These are phyloP conservation scores for Anoplopoma fimbria DNA, from an alignment of 2,113 vertebrate genomes.

Conservation along the genomic window DNA sequence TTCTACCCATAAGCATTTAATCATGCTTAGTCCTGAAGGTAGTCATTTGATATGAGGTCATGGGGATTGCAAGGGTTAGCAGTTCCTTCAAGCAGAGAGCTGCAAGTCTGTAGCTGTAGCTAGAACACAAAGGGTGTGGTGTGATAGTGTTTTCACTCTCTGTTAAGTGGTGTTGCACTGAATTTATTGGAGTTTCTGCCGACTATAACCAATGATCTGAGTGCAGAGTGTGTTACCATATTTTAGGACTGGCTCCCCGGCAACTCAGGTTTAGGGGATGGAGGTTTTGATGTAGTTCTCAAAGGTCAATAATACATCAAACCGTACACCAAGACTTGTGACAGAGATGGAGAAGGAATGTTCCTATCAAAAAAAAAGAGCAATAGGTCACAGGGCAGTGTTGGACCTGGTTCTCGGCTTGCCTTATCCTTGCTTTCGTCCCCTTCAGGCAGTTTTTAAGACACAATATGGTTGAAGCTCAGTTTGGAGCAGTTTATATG, in stretches of 20 bases:
- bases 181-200: constrained; percentile 13
- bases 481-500: not conserved
- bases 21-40: constrained; percentile 8
- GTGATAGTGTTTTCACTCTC: not conserved
- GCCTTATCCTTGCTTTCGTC: not conserved
- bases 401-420: not conserved
- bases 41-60: constrained; percentile 47
- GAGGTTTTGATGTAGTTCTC: not conserved
- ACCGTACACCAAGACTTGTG: not conserved
- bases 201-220: constrained; percentile 11
- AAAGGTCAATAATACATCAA: constrained; percentile 21
- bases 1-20: constrained; percentile 44
- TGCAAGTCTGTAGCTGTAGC: constrained; percentile 44
- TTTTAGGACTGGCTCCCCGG: constrained; percentile 12
- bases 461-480: not conserved
- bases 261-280: not conserved
- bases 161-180: not conserved
- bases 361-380: not conserved
- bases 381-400: not conserved
- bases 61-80: constrained; percentile 26
- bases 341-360: not conserved
- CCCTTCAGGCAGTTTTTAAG: not conserved
- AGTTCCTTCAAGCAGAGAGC: constrained; percentile 21
- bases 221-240: constrained; percentile 10
- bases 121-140: not conserved